These are phyloP conservation scores for Auanema sp. DNA, from an alignment of 2,888 invertebrate genomes.

Conservation along the genomic window DNA sequence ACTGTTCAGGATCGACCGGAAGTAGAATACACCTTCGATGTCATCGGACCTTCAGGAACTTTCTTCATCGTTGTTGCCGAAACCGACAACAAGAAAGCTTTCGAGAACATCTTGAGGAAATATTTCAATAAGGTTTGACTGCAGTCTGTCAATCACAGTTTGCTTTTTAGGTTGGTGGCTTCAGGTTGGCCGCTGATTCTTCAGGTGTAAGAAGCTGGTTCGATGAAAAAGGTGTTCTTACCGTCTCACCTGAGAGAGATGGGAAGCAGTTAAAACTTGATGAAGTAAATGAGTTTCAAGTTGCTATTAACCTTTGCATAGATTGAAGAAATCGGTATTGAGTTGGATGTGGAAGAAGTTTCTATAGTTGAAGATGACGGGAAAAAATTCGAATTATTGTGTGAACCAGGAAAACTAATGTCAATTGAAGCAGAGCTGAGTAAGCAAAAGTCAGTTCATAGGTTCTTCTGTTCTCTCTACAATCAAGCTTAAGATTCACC, in stretches of 20 bases:
- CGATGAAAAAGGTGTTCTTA: constrained; percentile 48
- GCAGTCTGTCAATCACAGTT: constrained; percentile 4
- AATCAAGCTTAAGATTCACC: constrained; percentile 18
- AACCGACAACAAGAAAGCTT: constrained; percentile 43
- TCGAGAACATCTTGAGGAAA: constrained; percentile 40
- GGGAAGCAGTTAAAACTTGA: constrained; percentile 35
- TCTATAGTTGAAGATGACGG: constrained; percentile 35
- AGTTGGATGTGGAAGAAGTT: constrained; percentile 58
- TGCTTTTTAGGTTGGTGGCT: constrained; percentile 43
- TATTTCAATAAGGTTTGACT: constrained; percentile 52
- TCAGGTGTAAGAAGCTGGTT: constrained; percentile 49
- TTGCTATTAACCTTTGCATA: constrained; percentile 13
- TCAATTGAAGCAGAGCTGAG: constrained; percentile 34
- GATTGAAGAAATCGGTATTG: constrained; percentile 57
- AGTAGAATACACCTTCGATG: constrained; percentile 45
- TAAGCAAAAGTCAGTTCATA: constrained; percentile 25
- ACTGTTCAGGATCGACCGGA: constrained; percentile 55
- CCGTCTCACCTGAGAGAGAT: constrained; percentile 29
- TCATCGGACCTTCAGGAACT: constrained; percentile 56
- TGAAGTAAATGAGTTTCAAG: constrained; percentile 22
- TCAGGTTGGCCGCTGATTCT: constrained; percentile 47
- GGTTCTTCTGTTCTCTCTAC: neutral
- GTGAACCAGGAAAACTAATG: constrained; percentile 36
- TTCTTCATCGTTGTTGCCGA: constrained; percentile 56
- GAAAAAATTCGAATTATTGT: constrained; percentile 46